Conservation (phyloP, 2,888 invertebrate genomes). For the Ellobium chinense region DNA sequence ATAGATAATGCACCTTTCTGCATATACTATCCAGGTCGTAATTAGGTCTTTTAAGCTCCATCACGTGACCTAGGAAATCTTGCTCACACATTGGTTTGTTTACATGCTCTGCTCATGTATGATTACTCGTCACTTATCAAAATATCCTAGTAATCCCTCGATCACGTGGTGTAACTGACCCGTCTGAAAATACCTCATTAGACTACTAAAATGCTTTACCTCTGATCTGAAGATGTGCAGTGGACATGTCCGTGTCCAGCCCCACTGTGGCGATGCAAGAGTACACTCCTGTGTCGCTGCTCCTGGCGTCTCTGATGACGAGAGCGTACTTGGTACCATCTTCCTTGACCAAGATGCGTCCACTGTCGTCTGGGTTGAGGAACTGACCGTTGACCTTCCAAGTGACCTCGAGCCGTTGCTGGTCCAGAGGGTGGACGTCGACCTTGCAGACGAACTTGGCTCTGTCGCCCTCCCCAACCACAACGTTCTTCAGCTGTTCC, state of each 20-base stretch:
- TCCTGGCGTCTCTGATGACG: slow-evolving; percentile 57
- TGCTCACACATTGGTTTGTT: too few relatives aligned
- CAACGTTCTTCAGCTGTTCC: slow-evolving; percentile 52
- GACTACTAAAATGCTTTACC: slow-evolving; percentile 48
- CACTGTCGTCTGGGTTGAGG: slow-evolving; percentile 52
- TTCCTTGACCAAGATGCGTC: slow-evolving; percentile 54
- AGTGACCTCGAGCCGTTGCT: slow-evolving; percentile 46
- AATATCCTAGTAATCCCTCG: too few relatives aligned
- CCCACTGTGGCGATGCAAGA: slow-evolving; percentile 65
- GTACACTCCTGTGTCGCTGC: slow-evolving; percentile 64
- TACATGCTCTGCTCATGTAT: too few relatives aligned
- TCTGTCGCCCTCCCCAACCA: slow-evolving; percentile 52
- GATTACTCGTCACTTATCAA: too few relatives aligned
- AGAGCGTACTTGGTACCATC: slow-evolving; percentile 62
- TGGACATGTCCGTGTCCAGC: slow-evolving; percentile 58
- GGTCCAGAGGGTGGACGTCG: slow-evolving; percentile 51
- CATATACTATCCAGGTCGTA: too few relatives aligned
- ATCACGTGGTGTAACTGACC: too few relatives aligned
- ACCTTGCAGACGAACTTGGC: slow-evolving; percentile 57
- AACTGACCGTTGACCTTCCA: slow-evolving; percentile 68
- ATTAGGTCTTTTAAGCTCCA: too few relatives aligned
- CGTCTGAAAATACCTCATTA: too few relatives aligned
- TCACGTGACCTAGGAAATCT: too few relatives aligned
- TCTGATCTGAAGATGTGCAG: slow-evolving; percentile 60
- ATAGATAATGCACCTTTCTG: too few relatives aligned